Evolutionary conservation across 2,113 vertebrate species (phyloP).

Genomic region (Echinops telfairi): DNA sequence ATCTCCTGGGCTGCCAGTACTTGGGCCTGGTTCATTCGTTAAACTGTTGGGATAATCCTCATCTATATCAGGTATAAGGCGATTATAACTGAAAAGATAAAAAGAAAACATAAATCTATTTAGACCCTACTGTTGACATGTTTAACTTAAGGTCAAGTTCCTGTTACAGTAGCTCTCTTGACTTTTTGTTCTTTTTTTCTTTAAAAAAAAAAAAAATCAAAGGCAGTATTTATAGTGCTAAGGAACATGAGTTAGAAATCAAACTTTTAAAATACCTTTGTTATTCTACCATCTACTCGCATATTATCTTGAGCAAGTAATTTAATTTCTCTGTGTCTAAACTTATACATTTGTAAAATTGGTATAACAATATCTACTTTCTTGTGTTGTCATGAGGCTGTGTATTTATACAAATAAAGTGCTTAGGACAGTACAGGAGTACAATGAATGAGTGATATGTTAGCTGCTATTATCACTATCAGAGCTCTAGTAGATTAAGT

Average conservation of each 20-base stretch:
- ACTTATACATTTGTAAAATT: background rate
- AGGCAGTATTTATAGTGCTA: background rate
- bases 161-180: background rate
- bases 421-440: background rate
- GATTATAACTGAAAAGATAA: background rate
- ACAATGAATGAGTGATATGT: background rate
- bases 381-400: background rate
- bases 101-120: background rate
- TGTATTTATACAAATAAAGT: background rate
- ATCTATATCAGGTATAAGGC: background rate
- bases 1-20: background rate
- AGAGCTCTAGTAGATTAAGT: too few species aligned
- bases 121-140: background rate
- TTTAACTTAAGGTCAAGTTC: background rate
- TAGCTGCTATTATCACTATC: background rate
- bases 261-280: background rate
- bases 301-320: background rate
- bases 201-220: background rate
- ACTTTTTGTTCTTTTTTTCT: background rate
- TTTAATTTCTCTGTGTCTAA: background rate
- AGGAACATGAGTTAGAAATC: background rate
- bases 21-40: accelerated
- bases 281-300: background rate
- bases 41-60: background rate
- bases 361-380: background rate